phyloP scores from a whole-genome alignment of 2,113 vertebrate species.

The Mugil cephalus region DNA sequence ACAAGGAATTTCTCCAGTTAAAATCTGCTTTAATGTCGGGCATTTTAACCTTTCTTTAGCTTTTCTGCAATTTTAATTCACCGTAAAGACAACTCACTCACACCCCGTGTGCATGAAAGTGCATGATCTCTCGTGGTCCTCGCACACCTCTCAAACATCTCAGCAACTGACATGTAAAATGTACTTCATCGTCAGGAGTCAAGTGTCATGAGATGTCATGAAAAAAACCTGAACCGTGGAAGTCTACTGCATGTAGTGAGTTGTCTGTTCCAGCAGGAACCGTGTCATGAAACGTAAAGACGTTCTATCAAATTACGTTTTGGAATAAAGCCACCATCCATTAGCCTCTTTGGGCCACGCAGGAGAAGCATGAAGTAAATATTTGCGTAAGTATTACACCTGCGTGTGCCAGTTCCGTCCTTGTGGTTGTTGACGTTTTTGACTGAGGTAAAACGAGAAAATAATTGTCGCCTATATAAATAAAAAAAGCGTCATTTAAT shows the following conservation, averaged over 20 bases:
- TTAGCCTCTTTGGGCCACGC: neutral
- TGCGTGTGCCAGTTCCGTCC: neutral
- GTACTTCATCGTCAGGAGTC: no score
- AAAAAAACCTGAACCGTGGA: neutral
- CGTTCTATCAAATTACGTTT: neutral
- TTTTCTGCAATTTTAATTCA: no score
- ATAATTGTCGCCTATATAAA: neutral
- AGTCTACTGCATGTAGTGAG: neutral
- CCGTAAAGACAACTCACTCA: no score
- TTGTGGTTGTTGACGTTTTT: neutral
- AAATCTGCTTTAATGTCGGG: no score
- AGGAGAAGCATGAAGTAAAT: neutral
- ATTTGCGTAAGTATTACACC: neutral
- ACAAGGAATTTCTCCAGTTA: no score
- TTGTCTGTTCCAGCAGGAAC: no score
- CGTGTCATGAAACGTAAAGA: no score
- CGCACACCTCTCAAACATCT: no score
- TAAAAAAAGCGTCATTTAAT: neutral
- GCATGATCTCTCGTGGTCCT: no score
- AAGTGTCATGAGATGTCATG: neutral
- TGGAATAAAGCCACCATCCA: neutral
- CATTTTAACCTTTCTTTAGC: no score
- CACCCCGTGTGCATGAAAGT: no score
- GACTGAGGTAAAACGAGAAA: neutral
- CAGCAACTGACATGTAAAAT: no score